Evolutionary conservation across 2,113 vertebrate species (phyloP).

Genomic region (Chinchilla lanigera): DNA sequence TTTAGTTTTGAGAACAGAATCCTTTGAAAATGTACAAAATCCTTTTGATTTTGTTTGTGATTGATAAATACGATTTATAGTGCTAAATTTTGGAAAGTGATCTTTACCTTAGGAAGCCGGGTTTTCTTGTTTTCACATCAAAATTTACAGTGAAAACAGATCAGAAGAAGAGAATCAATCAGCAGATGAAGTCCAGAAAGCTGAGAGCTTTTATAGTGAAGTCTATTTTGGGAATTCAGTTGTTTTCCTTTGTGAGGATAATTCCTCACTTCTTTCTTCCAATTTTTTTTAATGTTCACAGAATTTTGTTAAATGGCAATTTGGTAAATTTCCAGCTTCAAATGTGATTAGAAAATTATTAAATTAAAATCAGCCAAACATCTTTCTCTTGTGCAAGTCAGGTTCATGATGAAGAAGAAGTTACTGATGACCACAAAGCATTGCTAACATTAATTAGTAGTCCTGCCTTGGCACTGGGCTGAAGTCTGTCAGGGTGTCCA

Average conservation of each 20-base stretch:
- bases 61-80: not conserved
- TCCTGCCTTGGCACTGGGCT: not conserved
- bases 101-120: not conserved
- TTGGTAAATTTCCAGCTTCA: slow-evolving; percentile 54
- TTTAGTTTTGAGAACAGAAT: not conserved
- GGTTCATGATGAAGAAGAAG: not conserved
- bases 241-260: slow-evolving; percentile 39
- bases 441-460: rapidly evolving
- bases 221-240: slow-evolving; percentile 33
- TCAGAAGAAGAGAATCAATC: slow-evolving; percentile 17
- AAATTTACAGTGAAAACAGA: not conserved
- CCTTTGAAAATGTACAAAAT: not conserved
- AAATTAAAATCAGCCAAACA: not conserved
- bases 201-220: not conserved
- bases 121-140: not conserved
- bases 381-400: not conserved
- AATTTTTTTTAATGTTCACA: not conserved
- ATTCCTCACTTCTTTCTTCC: slow-evolving; percentile 31
- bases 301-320: slow-evolving; percentile 58
- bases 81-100: not conserved
- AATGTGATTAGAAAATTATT: slow-evolving; percentile 49
- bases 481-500: rapidly evolving
- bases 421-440: rapidly evolving
- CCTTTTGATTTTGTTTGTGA: not conserved
- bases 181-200: not conserved